phyloP scores from a whole-genome alignment of 2,888 invertebrate genomes.

The Microctonus brassicae region DNA sequence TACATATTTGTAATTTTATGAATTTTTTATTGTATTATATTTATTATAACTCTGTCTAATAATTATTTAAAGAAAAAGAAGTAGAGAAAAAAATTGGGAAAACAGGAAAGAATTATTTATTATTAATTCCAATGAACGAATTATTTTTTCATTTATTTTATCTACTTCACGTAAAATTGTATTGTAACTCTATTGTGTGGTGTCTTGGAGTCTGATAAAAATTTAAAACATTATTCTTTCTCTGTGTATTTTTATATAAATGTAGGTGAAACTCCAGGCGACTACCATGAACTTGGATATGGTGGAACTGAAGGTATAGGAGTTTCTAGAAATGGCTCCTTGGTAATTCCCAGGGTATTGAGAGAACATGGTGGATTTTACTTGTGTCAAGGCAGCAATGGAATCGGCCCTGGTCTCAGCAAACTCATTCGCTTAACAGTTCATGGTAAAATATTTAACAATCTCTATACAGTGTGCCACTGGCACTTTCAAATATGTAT shows the following conservation, averaged over 20 bases:
- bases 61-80: too few species aligned
- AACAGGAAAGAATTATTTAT: too few species aligned
- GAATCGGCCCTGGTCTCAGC: conserved; percentile 75
- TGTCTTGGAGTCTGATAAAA: background rate
- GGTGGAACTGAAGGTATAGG: conserved; percentile 64
- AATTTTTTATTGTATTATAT: too few species aligned
- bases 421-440: conserved; percentile 75
- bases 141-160: background rate
- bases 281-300: conserved; percentile 73
- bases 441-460: conserved; percentile 71
- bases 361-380: conserved; percentile 73
- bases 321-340: conserved; percentile 71
- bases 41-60: too few species aligned
- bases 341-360: conserved; percentile 72
- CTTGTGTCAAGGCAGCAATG: conserved; percentile 75
- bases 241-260: conserved; percentile 13
- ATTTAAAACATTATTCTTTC: conserved; percentile 1
- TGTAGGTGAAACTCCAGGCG: conserved; percentile 69
- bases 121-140: too few species aligned
- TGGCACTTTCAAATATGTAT: conserved; percentile 42
- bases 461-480: too few species aligned
- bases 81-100: too few species aligned
- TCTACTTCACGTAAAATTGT: background rate
- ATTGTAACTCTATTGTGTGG: background rate
- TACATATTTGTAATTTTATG: too few species aligned